Conservation (phyloP, 2,113 vertebrate genomes). For the Sinocyclocheilus grahami region DNA sequence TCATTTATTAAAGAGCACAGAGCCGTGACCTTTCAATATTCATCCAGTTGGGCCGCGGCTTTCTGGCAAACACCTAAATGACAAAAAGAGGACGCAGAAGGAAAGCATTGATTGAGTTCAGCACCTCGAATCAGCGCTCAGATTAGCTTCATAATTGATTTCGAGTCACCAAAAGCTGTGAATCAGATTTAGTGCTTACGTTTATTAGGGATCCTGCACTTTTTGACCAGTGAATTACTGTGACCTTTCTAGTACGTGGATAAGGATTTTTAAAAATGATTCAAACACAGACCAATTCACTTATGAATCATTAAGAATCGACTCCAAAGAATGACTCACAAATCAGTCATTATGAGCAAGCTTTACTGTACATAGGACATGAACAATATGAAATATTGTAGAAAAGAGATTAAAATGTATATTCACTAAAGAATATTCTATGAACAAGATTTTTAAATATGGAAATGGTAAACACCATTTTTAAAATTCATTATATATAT, state of each 20-base stretch:
- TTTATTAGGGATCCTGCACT: slow-evolving; percentile 1
- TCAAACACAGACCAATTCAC: neutral
- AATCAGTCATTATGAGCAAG: neutral
- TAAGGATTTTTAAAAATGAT: neutral
- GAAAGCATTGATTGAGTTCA: slow-evolving; percentile 15
- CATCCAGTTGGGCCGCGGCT: neutral
- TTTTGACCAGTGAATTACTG: neutral
- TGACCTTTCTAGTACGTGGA: neutral
- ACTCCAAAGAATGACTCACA: neutral
- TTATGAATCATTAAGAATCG: neutral
- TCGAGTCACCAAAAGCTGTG: neutral
- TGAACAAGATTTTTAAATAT: too few relatives aligned
- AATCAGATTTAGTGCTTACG: slow-evolving; percentile 13
- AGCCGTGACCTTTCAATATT: neutral
- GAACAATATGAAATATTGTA: too few relatives aligned
- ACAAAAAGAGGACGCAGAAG: neutral
- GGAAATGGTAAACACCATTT: too few relatives aligned
- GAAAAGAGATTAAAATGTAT: too few relatives aligned
- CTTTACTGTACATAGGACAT: too few relatives aligned
- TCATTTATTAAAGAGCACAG: slow-evolving; percentile 7
- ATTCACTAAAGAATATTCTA: too few relatives aligned
- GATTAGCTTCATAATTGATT: slow-evolving; percentile 22
- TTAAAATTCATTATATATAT: too few relatives aligned
- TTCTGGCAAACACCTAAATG: slow-evolving; percentile 2
- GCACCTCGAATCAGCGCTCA: neutral